These are phyloP conservation scores for Tinamus major DNA, from an alignment of 2,797 vertebrate genomes.

Conservation along the genomic window DNA sequence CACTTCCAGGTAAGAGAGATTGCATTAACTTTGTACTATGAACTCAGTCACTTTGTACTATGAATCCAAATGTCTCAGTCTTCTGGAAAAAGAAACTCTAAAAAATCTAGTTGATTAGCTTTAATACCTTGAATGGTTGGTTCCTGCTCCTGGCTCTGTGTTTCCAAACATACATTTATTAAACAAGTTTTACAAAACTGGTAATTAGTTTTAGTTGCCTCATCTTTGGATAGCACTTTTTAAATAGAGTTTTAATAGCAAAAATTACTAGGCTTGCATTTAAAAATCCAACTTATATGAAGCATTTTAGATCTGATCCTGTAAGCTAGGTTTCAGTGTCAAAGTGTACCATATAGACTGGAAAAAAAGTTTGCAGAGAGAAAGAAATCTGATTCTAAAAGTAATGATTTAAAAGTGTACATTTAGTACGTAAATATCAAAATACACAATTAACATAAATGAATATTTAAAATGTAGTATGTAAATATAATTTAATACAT, in stretches of 20 bases:
- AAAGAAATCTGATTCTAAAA: background rate
- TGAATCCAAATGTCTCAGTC: background rate
- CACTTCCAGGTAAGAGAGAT: background rate
- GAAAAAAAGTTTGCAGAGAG: background rate
- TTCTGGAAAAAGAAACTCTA: background rate
- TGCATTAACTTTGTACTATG: background rate
- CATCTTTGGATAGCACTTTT: background rate
- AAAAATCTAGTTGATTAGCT: background rate
- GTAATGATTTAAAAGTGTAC: background rate
- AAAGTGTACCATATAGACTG: background rate
- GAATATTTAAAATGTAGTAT: background rate
- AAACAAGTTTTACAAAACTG: background rate
- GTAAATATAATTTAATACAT: background rate
- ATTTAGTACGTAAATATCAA: background rate
- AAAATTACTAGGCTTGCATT: background rate
- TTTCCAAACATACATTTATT: background rate
- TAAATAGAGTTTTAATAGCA: background rate
- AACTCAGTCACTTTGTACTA: background rate
- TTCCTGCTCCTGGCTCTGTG: background rate
- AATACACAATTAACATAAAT: background rate
- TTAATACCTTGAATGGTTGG: background rate
- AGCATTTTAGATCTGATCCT: background rate
- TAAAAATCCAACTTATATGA: background rate
- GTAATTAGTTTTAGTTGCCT: conserved; percentile 2
- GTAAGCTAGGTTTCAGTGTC: conserved; percentile 51